Base-by-base conservation (phyloP, 2,113 vertebrate species). In the Centropus unirufus region DNA sequence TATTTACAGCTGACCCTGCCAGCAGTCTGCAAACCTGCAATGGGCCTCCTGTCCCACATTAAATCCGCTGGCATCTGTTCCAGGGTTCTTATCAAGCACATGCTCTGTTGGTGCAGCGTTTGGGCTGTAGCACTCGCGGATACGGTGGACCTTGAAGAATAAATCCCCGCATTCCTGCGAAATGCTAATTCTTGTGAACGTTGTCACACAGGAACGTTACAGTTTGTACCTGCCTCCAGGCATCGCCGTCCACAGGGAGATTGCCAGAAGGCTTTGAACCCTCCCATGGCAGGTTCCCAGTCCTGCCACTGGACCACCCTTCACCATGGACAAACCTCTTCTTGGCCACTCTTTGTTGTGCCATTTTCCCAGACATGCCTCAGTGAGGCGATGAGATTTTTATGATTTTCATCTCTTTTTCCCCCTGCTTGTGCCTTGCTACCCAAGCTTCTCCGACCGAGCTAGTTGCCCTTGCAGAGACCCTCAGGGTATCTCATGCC, bases 1-100 rank as follows among this genome's bases (percentile, higher is more conserved):
- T 95, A 95, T 94, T 95, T 95, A 90, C 88, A 94, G 90, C 92
- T 89, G 86, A 93, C 89, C 94, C 69, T 93, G 93, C 93, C 91
- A 89, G 90, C 90, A 91, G 85, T 44, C 90, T 91, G 84, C 81
- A 90, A 93, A 96, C 87, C 91, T 81, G 64, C 93, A 75, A 32
- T 15, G 89, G 94, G 93, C 95, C 92, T 94, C 95, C 89, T 87
- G 92, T 55, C 89, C 91, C 91, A 82, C 87, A 77, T 83, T 90
- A 90, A 95, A 95, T 94, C 93, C 75, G 22, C 72, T 67, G 86
- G 93, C 90, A 90, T 93, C 92, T 83, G 93, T 82, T 87, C 77
- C 70, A 32, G 70, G 78, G 88, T 85, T 95, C 92, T 97, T 92
- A 96, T 82, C 86, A 64, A 92, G 90, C 90, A 89, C 96, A 84